Evolutionary conservation across 2,797 vertebrate genomes (phyloP), one percentile per base, ranked within the genome.

Genomic region (Hoplostethus mediterraneus): DNA sequence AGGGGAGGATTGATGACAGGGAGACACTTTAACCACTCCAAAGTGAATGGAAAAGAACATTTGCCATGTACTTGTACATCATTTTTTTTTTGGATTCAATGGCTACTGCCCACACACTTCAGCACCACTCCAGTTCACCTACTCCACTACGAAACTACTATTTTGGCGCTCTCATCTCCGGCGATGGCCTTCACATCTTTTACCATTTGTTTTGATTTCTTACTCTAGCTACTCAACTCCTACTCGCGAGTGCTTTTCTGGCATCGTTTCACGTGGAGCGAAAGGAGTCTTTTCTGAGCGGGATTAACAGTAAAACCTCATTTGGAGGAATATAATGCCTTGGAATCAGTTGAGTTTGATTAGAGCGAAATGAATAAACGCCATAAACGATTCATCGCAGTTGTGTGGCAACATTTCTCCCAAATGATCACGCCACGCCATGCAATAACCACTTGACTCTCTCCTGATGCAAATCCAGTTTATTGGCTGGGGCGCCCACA

Each of bases 51-150:
- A 31, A 58, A 51, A 45, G 42, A 63, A 70, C 16, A 47, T 45
- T 28, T 17, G 28, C 4, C 0, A 42, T 49, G 42, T 64, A 61
- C 21, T 48, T 56, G 11, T 17, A 64, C 33, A 71, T 61, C 30
- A 65, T 57, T 63, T 71, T 25, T 55, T 21, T 21, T 21, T 21
- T 21, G 11, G 52, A 72, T 79, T 72, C 49, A 82, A 8, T 42
- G 11, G 51, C 17, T 52, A 5, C 60, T 30, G 57, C 63, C 63
- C 64, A 73, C 52, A 48, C 10, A 7, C 55, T 73, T 77, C 13
- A 48, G 25, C 40, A 67, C 49, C 17, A 65, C 60, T 83, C 70
- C 56, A 65, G 66, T 66, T 79, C 63, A 71, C 28, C 14, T 38
- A 67, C 62, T 80, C n/a, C 58, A 48, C 54, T 48, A 51, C 44